These are phyloP conservation scores for Clunio marinus DNA, from an alignment of 2,888 invertebrate species.

Conservation along the genomic window DNA sequence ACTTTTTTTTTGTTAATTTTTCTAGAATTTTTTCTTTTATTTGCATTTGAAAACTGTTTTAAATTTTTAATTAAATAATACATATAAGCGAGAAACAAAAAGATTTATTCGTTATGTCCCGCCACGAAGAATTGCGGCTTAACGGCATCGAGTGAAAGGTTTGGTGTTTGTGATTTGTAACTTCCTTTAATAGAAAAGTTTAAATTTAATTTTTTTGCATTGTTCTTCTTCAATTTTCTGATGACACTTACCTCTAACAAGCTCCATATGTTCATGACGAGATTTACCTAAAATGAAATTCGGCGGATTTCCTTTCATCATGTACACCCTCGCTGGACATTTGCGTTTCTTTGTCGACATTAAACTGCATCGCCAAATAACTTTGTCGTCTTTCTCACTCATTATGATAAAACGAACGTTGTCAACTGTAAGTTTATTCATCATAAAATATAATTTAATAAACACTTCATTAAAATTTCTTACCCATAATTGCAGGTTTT, in stretches of 20 bases:
- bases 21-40: not conserved
- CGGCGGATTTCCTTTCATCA: constrained; percentile 50
- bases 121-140: constrained; percentile 29
- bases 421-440: constrained; percentile 21
- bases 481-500: constrained; percentile 51
- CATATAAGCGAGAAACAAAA: not conserved
- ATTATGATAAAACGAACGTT: constrained; percentile 51
- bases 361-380: constrained; percentile 51
- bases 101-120: not conserved
- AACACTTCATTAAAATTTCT: constrained; percentile 42
- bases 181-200: constrained; percentile 14
- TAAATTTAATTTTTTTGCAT: too few species aligned
- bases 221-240: too few species aligned
- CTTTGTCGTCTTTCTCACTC: constrained; percentile 51
- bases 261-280: constrained; percentile 50
- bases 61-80: not conserved
- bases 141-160: not conserved
- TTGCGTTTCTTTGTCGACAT: constrained; percentile 52
- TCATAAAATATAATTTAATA: too few species aligned
- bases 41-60: not conserved
- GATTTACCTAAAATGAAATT: constrained; percentile 51
- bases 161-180: constrained; percentile 14
- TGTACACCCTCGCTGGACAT: constrained; percentile 51
- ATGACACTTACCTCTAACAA: constrained; percentile 50
- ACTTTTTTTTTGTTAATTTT: not conserved